Base-by-base conservation (phyloP, 92 coral and sea anemone species). In the Phenganax stokvisi region DNA sequence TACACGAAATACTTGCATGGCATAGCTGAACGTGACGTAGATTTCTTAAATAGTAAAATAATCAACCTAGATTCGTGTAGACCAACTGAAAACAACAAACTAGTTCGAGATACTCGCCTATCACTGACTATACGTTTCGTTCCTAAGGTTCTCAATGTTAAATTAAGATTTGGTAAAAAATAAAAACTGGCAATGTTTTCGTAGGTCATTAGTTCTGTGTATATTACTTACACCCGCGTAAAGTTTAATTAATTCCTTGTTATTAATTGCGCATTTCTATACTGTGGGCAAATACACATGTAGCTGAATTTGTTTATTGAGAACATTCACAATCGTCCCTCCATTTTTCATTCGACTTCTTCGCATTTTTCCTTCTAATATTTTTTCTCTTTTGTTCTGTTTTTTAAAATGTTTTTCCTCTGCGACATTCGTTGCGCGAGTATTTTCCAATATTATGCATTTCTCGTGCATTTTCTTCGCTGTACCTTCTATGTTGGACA, bases 101-200 rank as follows among this genome's bases (percentile, higher is more conserved):
- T 96, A 58, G 64, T 63, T 16, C 84, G 97, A 27, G 68, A 81
- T 29, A 96, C 90, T 25, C 83, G 97, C 61, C 85, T 96, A 31
- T 96, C 99, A 0, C 84, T 96, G 27, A 96, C 99, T 4, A 92
- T 96, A 72, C 90, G 99, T 53, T 89, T 92, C 73, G 99, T 96
- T n/a, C 99, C 99, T 5, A 96, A 96, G 79, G 84, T 80, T 10
- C 77, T 90, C 28, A 96, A 96, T 65, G 87, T 92, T 17, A 96
- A 96, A 81, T 87, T 96, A 15, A 90, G 84, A 64, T 74, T 90
- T 13, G 91, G 94, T 17, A 81, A 82, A 86, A 81, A 68, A 62
- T n/a, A 51, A 56, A 67, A 67, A 27, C 66, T 13, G 47, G 25
- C 56, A 55, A 16, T 58, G 66, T 54, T 75, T 27, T 55, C 66